Evolutionary conservation across 2,888 invertebrate species (phyloP).

Genomic region (Ophion slaviceki): DNA sequence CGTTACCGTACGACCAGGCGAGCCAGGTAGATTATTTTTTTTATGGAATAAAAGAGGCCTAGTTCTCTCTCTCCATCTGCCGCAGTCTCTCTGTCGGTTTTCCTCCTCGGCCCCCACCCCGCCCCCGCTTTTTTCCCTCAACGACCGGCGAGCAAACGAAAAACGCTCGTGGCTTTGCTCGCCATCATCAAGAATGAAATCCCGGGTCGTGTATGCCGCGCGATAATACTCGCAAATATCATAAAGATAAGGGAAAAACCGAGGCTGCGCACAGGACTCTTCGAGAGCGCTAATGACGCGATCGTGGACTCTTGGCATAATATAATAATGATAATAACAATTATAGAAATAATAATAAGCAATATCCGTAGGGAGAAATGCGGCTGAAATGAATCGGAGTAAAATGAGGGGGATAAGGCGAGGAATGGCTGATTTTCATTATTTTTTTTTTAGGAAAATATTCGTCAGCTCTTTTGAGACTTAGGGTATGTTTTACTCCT

Average conservation of each 20-base stretch:
- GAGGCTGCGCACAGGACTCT: slow-evolving; percentile 50
- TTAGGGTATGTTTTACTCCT: too few relatives aligned
- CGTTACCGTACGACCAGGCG: slow-evolving; percentile 9
- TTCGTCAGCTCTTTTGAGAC: too few relatives aligned
- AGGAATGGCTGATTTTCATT: too few relatives aligned
- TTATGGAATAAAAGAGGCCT: slow-evolving; percentile 57
- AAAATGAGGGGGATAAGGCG: too few relatives aligned
- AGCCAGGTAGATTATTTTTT: slow-evolving; percentile 69
- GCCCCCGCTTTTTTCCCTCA: slow-evolving; percentile 7
- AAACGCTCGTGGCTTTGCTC: slow-evolving; percentile 38
- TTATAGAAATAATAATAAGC: neutral
- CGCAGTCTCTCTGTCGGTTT: neutral
- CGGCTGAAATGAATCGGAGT: too few relatives aligned
- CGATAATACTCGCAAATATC: slow-evolving; percentile 83
- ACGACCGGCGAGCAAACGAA: slow-evolving; percentile 42
- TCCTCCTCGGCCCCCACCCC: neutral
- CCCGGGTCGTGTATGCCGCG: slow-evolving; percentile 75
- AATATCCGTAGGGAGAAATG: too few relatives aligned
- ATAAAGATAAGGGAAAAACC: slow-evolving; percentile 79
- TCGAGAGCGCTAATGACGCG: slow-evolving; percentile 50
- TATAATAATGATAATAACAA: neutral
- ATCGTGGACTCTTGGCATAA: neutral
- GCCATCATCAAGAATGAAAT: slow-evolving; percentile 71
- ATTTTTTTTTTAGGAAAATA: too few relatives aligned
- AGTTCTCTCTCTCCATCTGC: neutral